These are phyloP conservation scores for Microvelia longipes DNA, from an alignment of 1,140 invertebrate genomes.

Conservation along the genomic window DNA sequence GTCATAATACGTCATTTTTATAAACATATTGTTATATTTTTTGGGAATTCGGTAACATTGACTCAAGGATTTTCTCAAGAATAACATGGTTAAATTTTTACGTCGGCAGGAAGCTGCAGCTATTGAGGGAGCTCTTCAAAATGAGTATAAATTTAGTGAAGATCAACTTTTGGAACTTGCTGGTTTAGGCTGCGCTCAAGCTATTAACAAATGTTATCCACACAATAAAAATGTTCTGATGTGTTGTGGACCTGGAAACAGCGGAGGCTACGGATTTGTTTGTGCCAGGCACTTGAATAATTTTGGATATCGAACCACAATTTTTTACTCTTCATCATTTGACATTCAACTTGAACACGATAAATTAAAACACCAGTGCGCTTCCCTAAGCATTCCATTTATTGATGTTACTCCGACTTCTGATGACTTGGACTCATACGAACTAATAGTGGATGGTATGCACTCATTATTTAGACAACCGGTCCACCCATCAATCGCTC, in stretches of 20 bases:
- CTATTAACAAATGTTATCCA: constrained; percentile 55
- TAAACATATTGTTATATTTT: too few relatives aligned
- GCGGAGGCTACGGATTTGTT: constrained; percentile 95
- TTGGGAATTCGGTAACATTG: too few relatives aligned
- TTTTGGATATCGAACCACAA: constrained; percentile 68
- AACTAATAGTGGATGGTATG: constrained; percentile 77
- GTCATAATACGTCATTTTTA: too few relatives aligned
- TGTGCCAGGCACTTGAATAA: constrained; percentile 86
- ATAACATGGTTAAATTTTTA: constrained; percentile 49
- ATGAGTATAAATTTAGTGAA: constrained; percentile 78
- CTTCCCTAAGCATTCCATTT: constrained; percentile 62
- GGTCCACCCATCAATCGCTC: constrained; percentile 54
- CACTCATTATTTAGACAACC: constrained; percentile 97
- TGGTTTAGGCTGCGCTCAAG: constrained; percentile 85
- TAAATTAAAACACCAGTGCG: constrained; percentile 70
- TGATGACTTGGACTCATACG: constrained; percentile 35
- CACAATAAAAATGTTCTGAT: constrained; percentile 47
- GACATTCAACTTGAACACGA: constrained; percentile 70
- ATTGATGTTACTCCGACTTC: constrained; percentile 42
- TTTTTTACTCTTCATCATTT: constrained; percentile 83
- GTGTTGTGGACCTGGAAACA: constrained; percentile 89
- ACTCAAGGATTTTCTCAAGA: too few relatives aligned
- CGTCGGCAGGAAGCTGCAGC: constrained; percentile 74
- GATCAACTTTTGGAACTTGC: constrained; percentile 98
- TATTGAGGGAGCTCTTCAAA: constrained; percentile 77